Conservation (phyloP, 2,888 invertebrate species). For the Peribatodes rhomboidaria region DNA sequence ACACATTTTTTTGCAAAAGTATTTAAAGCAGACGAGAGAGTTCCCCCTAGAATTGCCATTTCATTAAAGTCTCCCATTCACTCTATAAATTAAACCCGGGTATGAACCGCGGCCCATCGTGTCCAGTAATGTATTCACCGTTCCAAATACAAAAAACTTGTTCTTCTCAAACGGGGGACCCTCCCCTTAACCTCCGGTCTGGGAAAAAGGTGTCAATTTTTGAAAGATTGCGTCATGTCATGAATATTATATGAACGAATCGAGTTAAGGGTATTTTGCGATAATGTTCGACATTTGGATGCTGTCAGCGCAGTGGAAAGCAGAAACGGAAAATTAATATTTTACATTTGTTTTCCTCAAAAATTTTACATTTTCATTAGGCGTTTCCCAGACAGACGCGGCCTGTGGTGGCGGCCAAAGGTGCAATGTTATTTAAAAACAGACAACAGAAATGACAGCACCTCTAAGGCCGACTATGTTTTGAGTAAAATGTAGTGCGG, state of each 20-base stretch:
- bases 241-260: conserved; percentile 86
- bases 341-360: background rate
- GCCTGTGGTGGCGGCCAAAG: no score
- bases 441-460: no score
- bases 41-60: conserved; percentile 37
- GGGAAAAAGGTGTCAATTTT: conserved; percentile 85
- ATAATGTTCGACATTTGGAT: conserved; percentile 81
- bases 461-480: no score
- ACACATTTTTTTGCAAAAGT: background rate
- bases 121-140: conserved; percentile 83
- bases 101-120: conserved; percentile 66
- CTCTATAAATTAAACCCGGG: conserved; percentile 65
- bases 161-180: conserved; percentile 68
- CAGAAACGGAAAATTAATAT: conserved; percentile 31
- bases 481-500: no score
- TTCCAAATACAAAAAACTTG: conserved; percentile 82
- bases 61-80: conserved; percentile 51
- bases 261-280: conserved; percentile 85
- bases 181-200: conserved; percentile 53
- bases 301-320: conserved; percentile 22
- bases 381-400: no score
- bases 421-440: no score
- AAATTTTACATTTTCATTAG: no score
- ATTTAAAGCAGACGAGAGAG: conserved; percentile 8
- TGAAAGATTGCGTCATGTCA: conserved; percentile 85